phyloP scores from a whole-genome alignment of 2,797 vertebrate species.

The Poeciliopsis presidionis region DNA sequence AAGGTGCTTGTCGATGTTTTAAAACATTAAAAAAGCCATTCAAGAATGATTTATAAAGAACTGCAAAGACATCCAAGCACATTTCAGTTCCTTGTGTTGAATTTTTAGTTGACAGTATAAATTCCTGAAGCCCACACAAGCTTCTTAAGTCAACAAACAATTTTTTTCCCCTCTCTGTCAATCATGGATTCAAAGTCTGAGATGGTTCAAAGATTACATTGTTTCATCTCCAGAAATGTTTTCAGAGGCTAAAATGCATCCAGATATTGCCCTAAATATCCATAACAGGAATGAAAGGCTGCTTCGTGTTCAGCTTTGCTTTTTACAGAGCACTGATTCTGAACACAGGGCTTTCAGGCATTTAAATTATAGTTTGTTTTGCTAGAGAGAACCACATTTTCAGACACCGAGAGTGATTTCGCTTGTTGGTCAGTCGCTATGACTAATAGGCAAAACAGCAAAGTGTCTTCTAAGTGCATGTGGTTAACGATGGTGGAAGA shows the following conservation, averaged over 20 bases:
- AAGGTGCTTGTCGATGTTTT: not conserved
- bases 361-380: slow-evolving; percentile 9
- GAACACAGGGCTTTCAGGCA: not conserved
- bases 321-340: not conserved
- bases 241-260: slow-evolving; percentile 11
- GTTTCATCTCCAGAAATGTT: slow-evolving; percentile 10
- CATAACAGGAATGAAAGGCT: slow-evolving; percentile 5
- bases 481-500: slow-evolving; percentile 13
- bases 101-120: slow-evolving; percentile 29
- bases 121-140: slow-evolving; percentile 34
- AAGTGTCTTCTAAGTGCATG: slow-evolving; percentile 10
- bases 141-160: slow-evolving; percentile 27
- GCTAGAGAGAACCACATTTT: not conserved
- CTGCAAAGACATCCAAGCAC: slow-evolving; percentile 2
- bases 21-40: slow-evolving; percentile 8
- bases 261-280: not conserved
- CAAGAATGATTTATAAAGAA: slow-evolving; percentile 5
- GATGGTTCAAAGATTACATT: slow-evolving; percentile 25
- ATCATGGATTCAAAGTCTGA: slow-evolving; percentile 11
- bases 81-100: slow-evolving; percentile 27
- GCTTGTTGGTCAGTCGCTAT: not conserved
- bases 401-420: not conserved
- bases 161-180: slow-evolving; percentile 7
- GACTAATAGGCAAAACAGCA: not conserved
- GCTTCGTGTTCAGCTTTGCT: slow-evolving; percentile 3